Evolutionary conservation across 2,113 vertebrate genomes (phyloP), one percentile per base, ranked within the genome.

Genomic region (Ammospiza caudacuta): DNA sequence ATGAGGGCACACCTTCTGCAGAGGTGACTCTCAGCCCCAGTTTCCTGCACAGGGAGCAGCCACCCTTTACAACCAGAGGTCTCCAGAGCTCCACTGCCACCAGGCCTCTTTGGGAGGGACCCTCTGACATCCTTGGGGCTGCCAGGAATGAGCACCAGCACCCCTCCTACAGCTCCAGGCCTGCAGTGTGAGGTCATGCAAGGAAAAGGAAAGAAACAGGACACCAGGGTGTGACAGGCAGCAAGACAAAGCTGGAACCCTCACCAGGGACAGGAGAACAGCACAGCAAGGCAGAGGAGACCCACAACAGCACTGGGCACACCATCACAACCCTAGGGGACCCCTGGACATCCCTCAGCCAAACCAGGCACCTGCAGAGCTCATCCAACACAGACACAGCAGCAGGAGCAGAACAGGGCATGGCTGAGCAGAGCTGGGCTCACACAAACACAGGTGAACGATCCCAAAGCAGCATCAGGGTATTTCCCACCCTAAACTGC

Each of bases 261-360:
- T 33, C 62, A 39, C 5, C 67, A 57, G 79, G 0, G 28, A 43
- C 24, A 82, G 82, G 4, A 82, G 57, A 72, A 6, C 0, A 64
- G 59, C 51, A 22, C 25, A 31, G 70, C 47, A 31, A 28, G 5
- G 83, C 67, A 41, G 47, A 44, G 1, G 3, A 63, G 49, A 24
- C 58, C 44, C 57, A 15, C 29, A 46, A 11, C 6, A 1, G 66
- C 75, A 3, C 29, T 2, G 28, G 78, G 41, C 20, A 55, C 3
- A 0, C 9, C 0, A 0, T 4, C 0, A 0, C 3, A 1, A 54
- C 8, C 61, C 19, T 20, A 22, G 79, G 2, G 0, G 51, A 43
- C 1, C 55, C n/a, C 37, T 33, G 0, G 2, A 24, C 7, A 54
- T 14, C 67, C 17, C 3, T 8, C 47, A 33, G 5, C 17, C 13